A percentile compares a stretch with the other conserved stretches of the same genome.
Conservation (phyloP, 2,113 vertebrate species). For the Pardalotus punctatus region DNA sequence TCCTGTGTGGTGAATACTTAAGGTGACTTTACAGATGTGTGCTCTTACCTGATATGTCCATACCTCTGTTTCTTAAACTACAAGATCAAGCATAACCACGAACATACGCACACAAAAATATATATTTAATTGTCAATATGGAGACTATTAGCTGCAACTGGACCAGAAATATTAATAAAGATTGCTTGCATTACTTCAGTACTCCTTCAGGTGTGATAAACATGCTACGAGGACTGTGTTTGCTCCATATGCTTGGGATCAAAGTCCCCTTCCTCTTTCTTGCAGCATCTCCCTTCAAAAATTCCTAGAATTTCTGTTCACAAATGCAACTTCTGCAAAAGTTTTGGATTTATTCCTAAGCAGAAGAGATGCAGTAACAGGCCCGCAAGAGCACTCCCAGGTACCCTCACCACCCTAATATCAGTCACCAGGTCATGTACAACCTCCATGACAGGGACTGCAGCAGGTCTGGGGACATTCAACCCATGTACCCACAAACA, state of each 20-base stretch:
- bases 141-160: background rate
- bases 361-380: background rate
- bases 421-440: background rate
- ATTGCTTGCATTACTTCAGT: background rate
- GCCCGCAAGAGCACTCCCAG: background rate
- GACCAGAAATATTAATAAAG: background rate
- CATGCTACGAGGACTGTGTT: background rate
- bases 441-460: background rate
- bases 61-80: background rate
- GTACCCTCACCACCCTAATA: background rate
- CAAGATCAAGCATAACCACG: background rate
- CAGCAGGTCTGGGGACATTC: background rate
- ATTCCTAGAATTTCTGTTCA: background rate
- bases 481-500: background rate
- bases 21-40: background rate
- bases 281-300: background rate
- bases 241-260: background rate
- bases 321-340: background rate
- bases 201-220: background rate
- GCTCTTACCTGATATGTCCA: background rate
- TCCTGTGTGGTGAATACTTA: background rate
- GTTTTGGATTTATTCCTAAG: background rate
- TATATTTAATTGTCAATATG: background rate
- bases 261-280: background rate
- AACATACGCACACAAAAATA: background rate